Evolutionary conservation across 2,797 vertebrate genomes (phyloP), one percentile per base, ranked within the genome.

Genomic region (Agapornis canus): DNA sequence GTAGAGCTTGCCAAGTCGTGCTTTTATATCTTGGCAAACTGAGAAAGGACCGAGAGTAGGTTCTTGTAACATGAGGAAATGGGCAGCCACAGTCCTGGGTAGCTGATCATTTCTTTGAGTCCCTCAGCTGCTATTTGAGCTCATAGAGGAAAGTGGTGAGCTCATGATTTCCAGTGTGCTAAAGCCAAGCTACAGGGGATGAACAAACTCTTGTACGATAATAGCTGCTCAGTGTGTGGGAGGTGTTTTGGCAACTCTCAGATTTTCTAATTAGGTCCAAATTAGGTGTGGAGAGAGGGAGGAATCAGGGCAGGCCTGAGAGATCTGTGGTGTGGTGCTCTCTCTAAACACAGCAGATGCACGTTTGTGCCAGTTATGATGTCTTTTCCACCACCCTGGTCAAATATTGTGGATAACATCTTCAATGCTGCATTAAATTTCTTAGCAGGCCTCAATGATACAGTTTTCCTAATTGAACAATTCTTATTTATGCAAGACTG

Each of bases 281-380:
- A 79, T 89, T 22, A 60, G 60, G 56, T 32, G 48, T 80, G 49
- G 42, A 77, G n/a, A 52, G 52, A 70, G 37, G 32, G n/a, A 85
- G 14, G 26, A 56, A 82, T 68, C 7, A 18, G 52, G 16, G 18
- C 43, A 81, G 66, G 59, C 32, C 18, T 40, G 6, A 56, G 12
- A 63, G 20, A 5, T 59, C 43, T 65, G 26, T 70, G 61, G 13
- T 73, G 25, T 71, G 25, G 12, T 73, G 42, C 47, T 32, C 43
- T 59, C 61, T 39, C 32, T 72, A 26, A 92, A 49, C 13, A 15
- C 12, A 64, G 27, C 13, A 71, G 35, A 14, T 40, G 11, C 5
- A 4, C 0, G 0, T 82, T 75, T 47, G 20, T 89, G 68, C 22
- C 40, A 45, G 43, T 66, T 75, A 40, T 1, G 13, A 25, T 72